A percentile compares a stretch with the other conserved stretches of the same genome.
Evolutionary conservation across 2,113 vertebrate species (phyloP).

Genomic region (Takifugu flavidus): DNA sequence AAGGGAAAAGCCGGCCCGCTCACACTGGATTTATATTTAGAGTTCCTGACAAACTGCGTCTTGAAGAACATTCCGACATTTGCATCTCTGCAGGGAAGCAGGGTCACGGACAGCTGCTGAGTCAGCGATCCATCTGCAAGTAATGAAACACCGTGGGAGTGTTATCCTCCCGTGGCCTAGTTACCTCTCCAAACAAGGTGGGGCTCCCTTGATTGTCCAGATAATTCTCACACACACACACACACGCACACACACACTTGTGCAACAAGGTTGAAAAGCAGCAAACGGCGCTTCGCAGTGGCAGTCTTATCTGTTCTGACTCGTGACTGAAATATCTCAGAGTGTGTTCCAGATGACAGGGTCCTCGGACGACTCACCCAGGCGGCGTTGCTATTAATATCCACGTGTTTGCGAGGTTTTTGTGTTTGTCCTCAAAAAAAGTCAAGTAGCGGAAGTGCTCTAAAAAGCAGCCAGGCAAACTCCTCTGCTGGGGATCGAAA

Average conservation of each 20-base stretch:
- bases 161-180: neutral
- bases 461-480: too few species aligned
- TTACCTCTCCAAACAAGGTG: conserved; percentile 9
- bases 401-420: neutral
- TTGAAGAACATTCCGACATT: neutral
- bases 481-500: too few species aligned
- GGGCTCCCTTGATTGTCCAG: conserved; percentile 1
- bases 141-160: conserved; percentile 2
- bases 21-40: neutral
- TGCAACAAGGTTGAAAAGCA: neutral
- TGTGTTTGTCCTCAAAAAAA: conserved; percentile 2
- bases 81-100: conserved; percentile 16
- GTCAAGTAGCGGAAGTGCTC: neutral
- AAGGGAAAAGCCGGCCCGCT: neutral
- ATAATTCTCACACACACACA: conserved; percentile 16
- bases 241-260: neutral
- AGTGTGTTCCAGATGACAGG: conserved; percentile 28
- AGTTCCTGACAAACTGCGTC: too few species aligned
- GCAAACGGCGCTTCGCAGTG: neutral
- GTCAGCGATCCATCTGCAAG: conserved; percentile 10
- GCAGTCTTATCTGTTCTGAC: too few species aligned
- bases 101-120: neutral
- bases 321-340: conserved; percentile 35
- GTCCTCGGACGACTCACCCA: conserved; percentile 20
- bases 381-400: conserved; percentile 26